phyloP scores from a whole-genome alignment of 2,888 invertebrate genomes.

The Eustalomyia histrio region DNA sequence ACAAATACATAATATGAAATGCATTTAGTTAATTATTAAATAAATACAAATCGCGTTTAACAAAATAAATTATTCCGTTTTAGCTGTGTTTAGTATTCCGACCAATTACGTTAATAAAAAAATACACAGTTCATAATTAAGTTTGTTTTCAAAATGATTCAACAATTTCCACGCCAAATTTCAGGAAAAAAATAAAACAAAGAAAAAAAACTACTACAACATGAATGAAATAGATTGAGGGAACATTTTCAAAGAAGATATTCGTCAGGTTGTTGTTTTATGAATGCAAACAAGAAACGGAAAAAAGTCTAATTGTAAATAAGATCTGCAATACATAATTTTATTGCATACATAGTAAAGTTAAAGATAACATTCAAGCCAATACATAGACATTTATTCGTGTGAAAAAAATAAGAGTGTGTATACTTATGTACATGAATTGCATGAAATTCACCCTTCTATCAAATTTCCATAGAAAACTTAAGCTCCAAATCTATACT shows the following conservation, averaged over 20 bases:
- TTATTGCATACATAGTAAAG: conserved; percentile 38
- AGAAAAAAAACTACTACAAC: conserved; percentile 32
- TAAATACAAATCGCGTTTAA: background rate
- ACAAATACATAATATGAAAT: no score
- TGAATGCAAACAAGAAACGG: conserved; percentile 58
- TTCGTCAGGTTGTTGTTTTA: background rate
- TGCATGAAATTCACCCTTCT: no score
- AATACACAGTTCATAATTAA: conserved; percentile 43
- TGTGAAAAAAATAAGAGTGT: no score
- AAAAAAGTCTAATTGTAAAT: conserved; percentile 59
- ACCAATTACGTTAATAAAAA: background rate
- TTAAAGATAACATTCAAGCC: no score
- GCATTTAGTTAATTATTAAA: background rate
- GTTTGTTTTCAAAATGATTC: conserved; percentile 50
- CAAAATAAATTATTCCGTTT: background rate
- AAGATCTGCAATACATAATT: conserved; percentile 48
- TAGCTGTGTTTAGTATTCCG: background rate
- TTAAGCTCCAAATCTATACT: no score
- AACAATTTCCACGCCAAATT: conserved; percentile 53
- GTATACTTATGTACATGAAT: no score
- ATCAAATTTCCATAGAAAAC: no score
- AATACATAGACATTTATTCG: no score
- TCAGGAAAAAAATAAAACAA: conserved; percentile 23
- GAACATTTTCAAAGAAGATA: conserved; percentile 24
- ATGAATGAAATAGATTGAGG: conserved; percentile 7